Percentiles rank a stretch among this genome's conserved stretches.
These are phyloP conservation scores for Tetragnatha versicolor DNA, from an alignment of 1,140 invertebrate species.

Conservation along the genomic window DNA sequence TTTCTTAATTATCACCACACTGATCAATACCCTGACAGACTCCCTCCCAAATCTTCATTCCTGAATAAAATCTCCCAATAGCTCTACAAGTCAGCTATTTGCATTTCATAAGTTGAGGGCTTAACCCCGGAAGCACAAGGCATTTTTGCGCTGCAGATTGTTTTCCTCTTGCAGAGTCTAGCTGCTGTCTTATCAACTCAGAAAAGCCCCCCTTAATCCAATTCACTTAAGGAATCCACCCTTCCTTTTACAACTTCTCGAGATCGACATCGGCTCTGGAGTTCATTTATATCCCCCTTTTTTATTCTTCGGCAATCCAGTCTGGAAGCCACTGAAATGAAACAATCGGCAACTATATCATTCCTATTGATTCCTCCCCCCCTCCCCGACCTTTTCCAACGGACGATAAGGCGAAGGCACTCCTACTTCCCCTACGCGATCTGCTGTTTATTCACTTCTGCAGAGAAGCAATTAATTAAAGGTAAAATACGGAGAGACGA, in stretches of 20 bases:
- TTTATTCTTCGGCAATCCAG: not conserved
- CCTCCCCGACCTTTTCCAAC: too few relatives aligned
- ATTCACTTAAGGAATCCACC: not conserved
- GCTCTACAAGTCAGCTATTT: too few relatives aligned
- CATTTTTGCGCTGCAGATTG: not conserved
- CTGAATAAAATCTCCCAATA: too few relatives aligned
- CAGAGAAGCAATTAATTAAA: constrained; percentile 24
- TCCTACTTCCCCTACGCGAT: constrained; percentile 1
- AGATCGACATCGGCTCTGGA: not conserved
- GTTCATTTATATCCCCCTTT: not conserved
- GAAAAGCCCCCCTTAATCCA: constrained; percentile 11
- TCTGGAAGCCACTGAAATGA: not conserved
- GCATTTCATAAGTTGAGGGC: too few relatives aligned
- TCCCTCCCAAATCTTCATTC: too few relatives aligned
- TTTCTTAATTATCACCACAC: too few relatives aligned
- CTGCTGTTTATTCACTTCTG: constrained; percentile 25
- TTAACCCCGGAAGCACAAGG: not conserved
- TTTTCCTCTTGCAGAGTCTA: not conserved
- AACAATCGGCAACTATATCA: not conserved
- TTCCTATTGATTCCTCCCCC: not conserved
- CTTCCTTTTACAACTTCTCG: not conserved
- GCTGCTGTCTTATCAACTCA: not conserved
- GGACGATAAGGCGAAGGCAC: not conserved
- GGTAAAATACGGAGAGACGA: constrained; percentile 16
- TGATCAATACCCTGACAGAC: too few relatives aligned